Evolutionary conservation across 2,797 vertebrate genomes (phyloP), one percentile per base, ranked within the genome.

Genomic region (Acestrorhynchus altus): DNA sequence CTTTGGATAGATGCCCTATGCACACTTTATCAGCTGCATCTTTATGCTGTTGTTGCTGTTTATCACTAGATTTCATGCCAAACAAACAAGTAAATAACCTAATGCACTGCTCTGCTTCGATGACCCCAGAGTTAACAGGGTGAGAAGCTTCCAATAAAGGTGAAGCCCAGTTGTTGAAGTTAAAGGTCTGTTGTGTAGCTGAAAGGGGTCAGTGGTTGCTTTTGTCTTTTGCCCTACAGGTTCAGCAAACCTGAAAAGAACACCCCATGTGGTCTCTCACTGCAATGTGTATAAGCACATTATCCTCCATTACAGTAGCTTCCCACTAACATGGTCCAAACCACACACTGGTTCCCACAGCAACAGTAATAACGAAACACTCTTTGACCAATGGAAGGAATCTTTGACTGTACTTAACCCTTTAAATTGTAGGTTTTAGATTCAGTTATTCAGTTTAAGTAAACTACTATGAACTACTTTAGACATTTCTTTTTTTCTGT

Each of bases 181-280:
- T 61, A 74, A 65, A 63, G 60, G 51, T 60, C 54, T 31, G 56
- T 42, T 63, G 35, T 31, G 20, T 22, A 9, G 22, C 26, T 35
- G 18, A 51, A 68, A 35, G 4, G 35, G 47, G 70, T 51, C 40
- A 72, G 69, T 57, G 28, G 16, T 59, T 60, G 64, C 49, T 52
- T 72, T 82, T 76, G 67, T 70, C 39, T 56, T 84, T 79, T 81
- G 79, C 72, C 81, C 77, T 67, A 18, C 46, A 76, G 65, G 65
- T 73, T 72, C 52, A 77, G 35, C 18, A 16, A 60, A 67, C 78
- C 22, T 71, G 59, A 83, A 82, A 77, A 78, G 71, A 65, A 75
- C 24, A 61, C 47, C 74, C 68, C 63, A 79, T 72, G 63, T 46
- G 42, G 57, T 61, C 42, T 72, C n/a, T 59, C 60, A 49, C 66